Evolutionary conservation across 1,140 invertebrate species (phyloP).

Genomic region (Procambarus virginalis): DNA sequence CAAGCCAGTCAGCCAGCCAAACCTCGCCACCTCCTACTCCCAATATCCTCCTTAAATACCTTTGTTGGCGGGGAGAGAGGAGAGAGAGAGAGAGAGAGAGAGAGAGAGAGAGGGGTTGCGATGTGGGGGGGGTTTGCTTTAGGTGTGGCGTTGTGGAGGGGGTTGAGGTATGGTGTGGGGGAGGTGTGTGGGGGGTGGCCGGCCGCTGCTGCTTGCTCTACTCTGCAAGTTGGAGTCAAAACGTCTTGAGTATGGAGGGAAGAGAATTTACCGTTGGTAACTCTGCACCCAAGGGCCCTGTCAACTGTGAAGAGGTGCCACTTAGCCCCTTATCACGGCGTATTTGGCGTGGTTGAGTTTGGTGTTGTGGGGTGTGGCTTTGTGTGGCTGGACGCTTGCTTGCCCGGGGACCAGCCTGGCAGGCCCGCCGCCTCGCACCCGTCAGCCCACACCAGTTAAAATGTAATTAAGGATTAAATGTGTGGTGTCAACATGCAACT

Average conservation of each 20-base stretch:
- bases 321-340: neutral
- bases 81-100: no score
- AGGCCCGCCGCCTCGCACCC: neutral
- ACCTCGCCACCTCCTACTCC: neutral
- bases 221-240: neutral
- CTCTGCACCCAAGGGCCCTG: conserved; percentile 41
- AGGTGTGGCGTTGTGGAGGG: neutral
- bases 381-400: neutral
- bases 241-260: conserved; percentile 33
- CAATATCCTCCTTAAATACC: conserved; percentile 32
- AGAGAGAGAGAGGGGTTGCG: neutral
- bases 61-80: conserved; percentile 12
- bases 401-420: neutral
- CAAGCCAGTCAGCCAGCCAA: neutral
- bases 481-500: conserved; percentile 39
- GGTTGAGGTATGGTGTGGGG: neutral
- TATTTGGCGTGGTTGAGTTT: neutral
- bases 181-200: neutral
- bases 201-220: neutral
- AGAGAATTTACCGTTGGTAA: conserved; percentile 34
- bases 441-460: neutral
- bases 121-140: neutral
- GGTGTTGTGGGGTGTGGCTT: neutral
- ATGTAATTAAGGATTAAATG: conserved; percentile 33
- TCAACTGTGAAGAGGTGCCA: conserved; percentile 24